Conservation (phyloP, 1,140 invertebrate genomes). For the Uloborus diversus region DNA sequence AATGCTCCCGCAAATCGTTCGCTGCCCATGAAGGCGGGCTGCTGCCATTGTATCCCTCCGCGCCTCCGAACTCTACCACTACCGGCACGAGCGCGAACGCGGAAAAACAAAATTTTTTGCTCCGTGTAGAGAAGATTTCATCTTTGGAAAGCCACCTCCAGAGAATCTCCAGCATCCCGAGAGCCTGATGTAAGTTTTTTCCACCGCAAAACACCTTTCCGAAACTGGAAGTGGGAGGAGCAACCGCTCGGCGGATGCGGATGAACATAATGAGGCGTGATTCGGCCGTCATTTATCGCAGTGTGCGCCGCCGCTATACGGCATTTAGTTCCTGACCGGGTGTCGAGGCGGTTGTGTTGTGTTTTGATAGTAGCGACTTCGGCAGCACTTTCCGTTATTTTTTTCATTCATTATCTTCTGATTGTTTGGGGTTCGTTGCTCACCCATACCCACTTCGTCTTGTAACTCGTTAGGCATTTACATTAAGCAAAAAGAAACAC, state of each 20-base stretch:
- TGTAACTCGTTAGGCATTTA: constrained; percentile 28
- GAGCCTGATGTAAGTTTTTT: too few relatives aligned
- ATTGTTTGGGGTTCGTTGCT: constrained; percentile 51
- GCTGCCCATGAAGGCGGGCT: constrained; percentile 38
- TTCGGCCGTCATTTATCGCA: constrained; percentile 51
- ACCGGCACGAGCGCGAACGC: too few relatives aligned
- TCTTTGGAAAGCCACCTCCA: too few relatives aligned
- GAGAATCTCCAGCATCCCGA: too few relatives aligned
- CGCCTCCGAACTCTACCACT: background rate
- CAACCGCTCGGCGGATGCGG: constrained; percentile 28
- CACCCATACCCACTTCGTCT: constrained; percentile 26
- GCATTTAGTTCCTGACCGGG: constrained; percentile 58
- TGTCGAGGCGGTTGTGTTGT: constrained; percentile 53
- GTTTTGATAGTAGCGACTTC: constrained; percentile 57
- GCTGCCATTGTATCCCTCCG: constrained; percentile 29
- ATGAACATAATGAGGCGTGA: constrained; percentile 44
- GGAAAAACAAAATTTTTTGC: too few relatives aligned
- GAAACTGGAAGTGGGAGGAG: constrained; percentile 48
- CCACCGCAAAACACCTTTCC: background rate
- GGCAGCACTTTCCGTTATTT: constrained; percentile 57
- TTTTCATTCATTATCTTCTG: constrained; percentile 57
- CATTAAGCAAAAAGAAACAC: constrained; percentile 36
- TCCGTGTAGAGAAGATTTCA: too few relatives aligned
- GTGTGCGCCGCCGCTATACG: constrained; percentile 31
- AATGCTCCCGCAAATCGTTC: constrained; percentile 52